Percentiles rank a stretch among this genome's conserved stretches.
Conservation (phyloP, 1,140 invertebrate species). For the Aphaenogaster floridana region DNA sequence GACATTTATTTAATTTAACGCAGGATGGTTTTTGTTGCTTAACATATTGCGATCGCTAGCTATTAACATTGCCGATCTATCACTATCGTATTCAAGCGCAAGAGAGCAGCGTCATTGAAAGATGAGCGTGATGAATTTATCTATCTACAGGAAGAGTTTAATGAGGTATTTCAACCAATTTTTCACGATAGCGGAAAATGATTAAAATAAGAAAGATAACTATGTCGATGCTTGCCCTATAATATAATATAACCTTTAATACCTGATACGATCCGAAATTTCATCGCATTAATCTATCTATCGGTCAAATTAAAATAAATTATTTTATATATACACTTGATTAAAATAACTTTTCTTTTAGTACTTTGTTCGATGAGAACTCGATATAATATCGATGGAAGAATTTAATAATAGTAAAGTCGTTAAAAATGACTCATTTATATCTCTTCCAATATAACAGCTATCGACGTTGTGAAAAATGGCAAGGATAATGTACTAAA, state of each 20-base stretch:
- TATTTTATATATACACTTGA: background rate
- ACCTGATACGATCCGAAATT: background rate
- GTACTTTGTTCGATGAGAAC: background rate
- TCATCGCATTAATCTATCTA: background rate
- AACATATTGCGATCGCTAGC: background rate
- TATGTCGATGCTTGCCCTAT: background rate
- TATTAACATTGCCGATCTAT: slow-evolving; percentile 31
- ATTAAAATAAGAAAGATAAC: background rate
- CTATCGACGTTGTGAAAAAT: slow-evolving; percentile 28
- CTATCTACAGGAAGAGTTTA: slow-evolving; percentile 21
- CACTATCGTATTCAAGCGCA: slow-evolving; percentile 19
- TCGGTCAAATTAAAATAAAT: slow-evolving; percentile 20
- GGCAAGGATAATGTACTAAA: slow-evolving; percentile 5
- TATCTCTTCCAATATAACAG: slow-evolving; percentile 14
- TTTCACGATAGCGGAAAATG: background rate
- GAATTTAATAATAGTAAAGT: slow-evolving; percentile 12
- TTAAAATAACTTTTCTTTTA: slow-evolving; percentile 5
- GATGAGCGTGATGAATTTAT: slow-evolving; percentile 5
- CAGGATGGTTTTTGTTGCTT: slow-evolving; percentile 7
- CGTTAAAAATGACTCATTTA: background rate
- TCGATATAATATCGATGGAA: background rate
- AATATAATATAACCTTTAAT: background rate
- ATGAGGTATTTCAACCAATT: background rate
- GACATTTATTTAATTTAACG: slow-evolving; percentile 10
- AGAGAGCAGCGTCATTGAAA: slow-evolving; percentile 35